Evolutionary conservation across 2,113 vertebrate genomes (phyloP), one percentile per base, ranked within the genome.

Genomic region (Oncorhynchus tshawytscha): DNA sequence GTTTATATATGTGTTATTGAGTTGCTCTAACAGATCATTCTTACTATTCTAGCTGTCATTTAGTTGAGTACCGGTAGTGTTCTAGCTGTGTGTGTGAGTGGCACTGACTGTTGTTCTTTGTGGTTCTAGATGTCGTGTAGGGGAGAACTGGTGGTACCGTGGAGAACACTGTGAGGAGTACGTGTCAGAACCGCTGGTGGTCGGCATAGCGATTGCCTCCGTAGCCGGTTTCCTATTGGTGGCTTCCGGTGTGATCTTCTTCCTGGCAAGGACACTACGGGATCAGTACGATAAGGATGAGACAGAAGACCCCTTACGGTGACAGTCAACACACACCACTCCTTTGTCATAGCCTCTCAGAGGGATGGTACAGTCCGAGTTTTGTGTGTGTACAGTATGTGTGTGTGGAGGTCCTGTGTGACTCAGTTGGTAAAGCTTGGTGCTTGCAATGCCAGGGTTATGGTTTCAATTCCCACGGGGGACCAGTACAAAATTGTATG

Each of bases 101-200:
- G 2, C 9, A 13, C 16, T 72, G 27, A 60, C 16, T 20, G 9
- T 29, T 31, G 22, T 62, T 25, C 5, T 3, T 75, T 0, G 4
- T 77, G 18, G 11, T 60, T 64, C 7, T 76, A 97, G 96, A 81
- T 97, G 96, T 81, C 95, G 95, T 0, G 96, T 97, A 0, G 96
- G 96, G 67, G 95, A 96, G 82, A 97, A 98, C 90, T 97, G 97
- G 96, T 98, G 97, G 96, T 97, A 97, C 85, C 88, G 95, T 86
- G 96, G 96, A n/a, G 95, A 99, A 74, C 97, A 96, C 86, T 99
- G 97, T 73, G 92, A 93, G 82, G 97, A 99, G 73, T 97, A 96
- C 0, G 96, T 99, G 11, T 99, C 97, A 0, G 97, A 98, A 84
- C 95, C 97, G 0, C 86, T 97, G 71, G 95, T 99, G 69, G 95